phyloP scores from a whole-genome alignment of 2,797 vertebrate species.

The Cheracebus regulus region DNA sequence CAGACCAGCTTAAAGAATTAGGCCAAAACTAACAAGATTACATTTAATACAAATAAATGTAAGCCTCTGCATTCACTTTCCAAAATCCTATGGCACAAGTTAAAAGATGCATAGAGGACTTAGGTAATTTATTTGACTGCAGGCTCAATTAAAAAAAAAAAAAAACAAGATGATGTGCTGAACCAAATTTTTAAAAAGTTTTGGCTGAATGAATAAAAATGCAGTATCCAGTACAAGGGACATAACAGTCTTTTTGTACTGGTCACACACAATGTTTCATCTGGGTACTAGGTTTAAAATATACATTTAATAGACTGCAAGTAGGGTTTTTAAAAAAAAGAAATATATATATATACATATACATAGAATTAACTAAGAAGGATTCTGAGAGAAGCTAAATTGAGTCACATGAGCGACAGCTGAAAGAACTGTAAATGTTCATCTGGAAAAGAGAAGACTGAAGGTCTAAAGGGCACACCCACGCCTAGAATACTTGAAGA shows the following conservation, averaged over 20 bases:
- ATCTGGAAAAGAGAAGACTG: background rate
- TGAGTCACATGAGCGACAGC: background rate
- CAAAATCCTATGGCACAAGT: slow-evolving; percentile 31
- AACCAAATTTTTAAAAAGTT: background rate
- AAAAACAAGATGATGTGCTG: slow-evolving; percentile 33
- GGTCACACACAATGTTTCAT: background rate
- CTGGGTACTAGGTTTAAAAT: background rate
- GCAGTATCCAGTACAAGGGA: background rate
- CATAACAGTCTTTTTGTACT: background rate
- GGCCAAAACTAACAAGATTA: slow-evolving; percentile 36
- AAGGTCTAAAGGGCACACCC: background rate
- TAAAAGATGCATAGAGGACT: slow-evolving; percentile 23
- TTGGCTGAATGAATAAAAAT: slow-evolving; percentile 11
- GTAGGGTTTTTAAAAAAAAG: background rate
- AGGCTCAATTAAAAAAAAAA: slow-evolving; percentile 55
- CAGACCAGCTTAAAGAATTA: background rate
- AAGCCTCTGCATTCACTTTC: slow-evolving; percentile 35
- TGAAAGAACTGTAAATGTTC: background rate
- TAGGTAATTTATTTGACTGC: slow-evolving; percentile 46
- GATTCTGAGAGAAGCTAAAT: background rate
- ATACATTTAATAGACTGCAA: background rate
- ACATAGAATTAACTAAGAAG: background rate
- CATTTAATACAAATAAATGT: slow-evolving; percentile 43
- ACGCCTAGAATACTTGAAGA: background rate
- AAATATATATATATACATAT: background rate